phyloP scores from a whole-genome alignment of 2,888 invertebrate genomes.

The Bhutanitis thaidina region DNA sequence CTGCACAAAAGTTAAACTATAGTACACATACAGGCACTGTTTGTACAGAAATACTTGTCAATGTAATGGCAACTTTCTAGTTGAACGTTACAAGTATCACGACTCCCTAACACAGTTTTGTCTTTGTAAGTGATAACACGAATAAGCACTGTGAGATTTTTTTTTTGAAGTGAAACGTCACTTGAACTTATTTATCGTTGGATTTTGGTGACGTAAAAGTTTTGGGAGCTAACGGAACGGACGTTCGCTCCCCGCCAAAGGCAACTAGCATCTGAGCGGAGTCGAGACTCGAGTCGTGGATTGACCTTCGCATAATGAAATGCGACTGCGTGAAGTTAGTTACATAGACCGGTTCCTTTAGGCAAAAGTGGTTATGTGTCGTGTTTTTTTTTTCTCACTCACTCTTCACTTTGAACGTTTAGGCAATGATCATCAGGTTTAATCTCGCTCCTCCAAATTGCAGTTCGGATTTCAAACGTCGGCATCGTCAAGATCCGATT shows the following conservation, averaged over 20 bases:
- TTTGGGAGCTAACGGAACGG: constrained; percentile 27
- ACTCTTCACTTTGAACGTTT: constrained; percentile 37
- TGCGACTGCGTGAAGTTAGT: constrained; percentile 61
- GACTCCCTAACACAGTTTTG: neutral
- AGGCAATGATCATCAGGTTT: constrained; percentile 18
- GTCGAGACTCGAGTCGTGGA: constrained; percentile 26
- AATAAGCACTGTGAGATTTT: neutral
- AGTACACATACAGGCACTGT: constrained; percentile 44
- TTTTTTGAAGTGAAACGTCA: constrained; percentile 13
- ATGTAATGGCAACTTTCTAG: constrained; percentile 54
- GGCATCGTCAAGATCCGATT: constrained; percentile 6
- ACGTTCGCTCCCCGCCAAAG: constrained; percentile 36
- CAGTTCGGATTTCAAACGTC: constrained; percentile 2
- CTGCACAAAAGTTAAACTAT: constrained; percentile 47
- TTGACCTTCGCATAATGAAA: constrained; percentile 70
- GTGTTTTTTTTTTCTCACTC: constrained; percentile 40
- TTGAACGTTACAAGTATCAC: constrained; percentile 25
- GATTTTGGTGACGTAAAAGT: constrained; percentile 48
- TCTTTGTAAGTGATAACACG: constrained; percentile 1
- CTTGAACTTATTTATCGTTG: constrained; percentile 30
- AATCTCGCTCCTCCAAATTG: constrained; percentile 15
- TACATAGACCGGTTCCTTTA: constrained; percentile 62
- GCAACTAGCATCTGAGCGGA: constrained; percentile 46
- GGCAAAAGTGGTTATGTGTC: constrained; percentile 58
- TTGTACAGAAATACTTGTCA: constrained; percentile 41